Evolutionary conservation across 2,113 vertebrate species (phyloP).

Genomic region (Thunnus maccoyii): DNA sequence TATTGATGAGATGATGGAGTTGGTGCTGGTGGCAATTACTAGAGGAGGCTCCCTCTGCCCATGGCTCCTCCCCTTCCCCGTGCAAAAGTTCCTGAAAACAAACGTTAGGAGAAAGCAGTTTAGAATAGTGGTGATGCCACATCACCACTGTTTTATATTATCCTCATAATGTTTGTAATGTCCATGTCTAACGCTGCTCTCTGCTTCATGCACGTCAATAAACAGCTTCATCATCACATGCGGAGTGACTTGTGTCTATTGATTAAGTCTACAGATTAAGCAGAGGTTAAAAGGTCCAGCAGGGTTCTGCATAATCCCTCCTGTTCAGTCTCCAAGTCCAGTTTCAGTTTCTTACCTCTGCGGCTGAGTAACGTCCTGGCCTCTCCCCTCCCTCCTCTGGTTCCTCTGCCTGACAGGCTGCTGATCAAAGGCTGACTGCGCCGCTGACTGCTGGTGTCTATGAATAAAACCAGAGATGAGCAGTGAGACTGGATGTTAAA

Average conservation of each 20-base stretch:
- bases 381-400: slow-evolving; percentile 81
- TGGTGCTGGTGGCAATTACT: slow-evolving; percentile 12
- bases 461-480: not conserved
- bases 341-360: slow-evolving; percentile 70
- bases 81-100: slow-evolving; percentile 57
- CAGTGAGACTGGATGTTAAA: not conserved
- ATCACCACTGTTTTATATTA: not conserved
- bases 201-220: slow-evolving; percentile 53
- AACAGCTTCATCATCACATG: slow-evolving; percentile 53
- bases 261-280: not conserved
- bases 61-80: slow-evolving; percentile 73
- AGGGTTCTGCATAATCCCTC: not conserved
- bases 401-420: slow-evolving; percentile 70
- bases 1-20: not conserved
- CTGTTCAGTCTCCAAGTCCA: not conserved
- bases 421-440: slow-evolving; percentile 86
- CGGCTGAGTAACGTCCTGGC: slow-evolving; percentile 83
- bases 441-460: slow-evolving; percentile 90
- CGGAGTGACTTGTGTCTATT: not conserved
- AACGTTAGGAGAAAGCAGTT: not conserved
- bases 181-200: slow-evolving; percentile 15
- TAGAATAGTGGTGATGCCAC: not conserved
- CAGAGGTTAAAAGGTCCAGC: not conserved
- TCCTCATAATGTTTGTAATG: not conserved
- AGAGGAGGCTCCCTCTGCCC: slow-evolving; percentile 70